A percentile compares a stretch with the other conserved stretches of the same genome.
These are phyloP conservation scores for Microchrysa polita DNA, from an alignment of 2,888 invertebrate species.

Conservation along the genomic window DNA sequence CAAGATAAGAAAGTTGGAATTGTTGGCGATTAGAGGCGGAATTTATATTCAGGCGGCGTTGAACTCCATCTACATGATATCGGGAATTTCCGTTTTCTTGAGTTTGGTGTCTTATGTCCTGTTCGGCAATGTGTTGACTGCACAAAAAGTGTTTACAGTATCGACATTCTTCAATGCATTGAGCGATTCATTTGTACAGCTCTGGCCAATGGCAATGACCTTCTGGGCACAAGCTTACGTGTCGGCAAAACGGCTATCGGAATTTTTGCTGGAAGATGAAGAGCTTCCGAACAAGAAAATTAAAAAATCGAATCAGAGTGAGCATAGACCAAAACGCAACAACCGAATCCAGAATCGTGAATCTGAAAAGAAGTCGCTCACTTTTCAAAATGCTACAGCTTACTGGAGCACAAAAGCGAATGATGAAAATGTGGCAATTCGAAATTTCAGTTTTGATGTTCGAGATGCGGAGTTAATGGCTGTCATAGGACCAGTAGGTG, in stretches of 20 bases:
- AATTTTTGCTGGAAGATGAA: conserved; percentile 65
- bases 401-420: conserved; percentile 65
- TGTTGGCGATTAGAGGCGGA: conserved; percentile 70
- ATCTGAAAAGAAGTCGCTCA: conserved; percentile 57
- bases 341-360: conserved; percentile 37
- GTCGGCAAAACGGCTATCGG: conserved; percentile 73
- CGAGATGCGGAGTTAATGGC: conserved; percentile 59
- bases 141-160: conserved; percentile 77
- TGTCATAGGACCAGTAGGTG: conserved; percentile 78
- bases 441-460: conserved; percentile 66
- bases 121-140: conserved; percentile 70
- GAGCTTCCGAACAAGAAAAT: background rate
- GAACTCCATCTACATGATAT: conserved; percentile 76
- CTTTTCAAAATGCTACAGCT: conserved; percentile 65
- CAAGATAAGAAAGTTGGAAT: conserved; percentile 74
- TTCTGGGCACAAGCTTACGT: conserved; percentile 76
- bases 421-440: conserved; percentile 55
- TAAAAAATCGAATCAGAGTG: background rate
- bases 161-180: conserved; percentile 80
- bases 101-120: conserved; percentile 74
- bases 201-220: conserved; percentile 77
- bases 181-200: conserved; percentile 76
- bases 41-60: conserved; percentile 71
- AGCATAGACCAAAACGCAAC: background rate
- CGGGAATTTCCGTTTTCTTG: conserved; percentile 77